A percentile compares a stretch with the other conserved stretches of the same genome.
Evolutionary conservation across 2,888 invertebrate genomes (phyloP).

Genomic region (Troilus luridus): DNA sequence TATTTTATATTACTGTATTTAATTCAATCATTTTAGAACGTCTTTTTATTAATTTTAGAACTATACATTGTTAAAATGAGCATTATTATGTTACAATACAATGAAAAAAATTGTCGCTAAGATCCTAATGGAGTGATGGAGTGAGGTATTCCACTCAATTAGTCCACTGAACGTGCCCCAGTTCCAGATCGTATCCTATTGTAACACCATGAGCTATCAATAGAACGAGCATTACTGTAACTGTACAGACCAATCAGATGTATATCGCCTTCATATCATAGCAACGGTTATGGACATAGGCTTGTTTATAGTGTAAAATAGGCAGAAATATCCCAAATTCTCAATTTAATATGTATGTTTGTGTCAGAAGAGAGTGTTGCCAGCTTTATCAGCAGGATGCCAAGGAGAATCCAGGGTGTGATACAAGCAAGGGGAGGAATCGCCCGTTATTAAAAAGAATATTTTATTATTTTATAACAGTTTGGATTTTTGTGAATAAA

Average conservation of each 20-base stretch:
- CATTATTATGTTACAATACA: neutral
- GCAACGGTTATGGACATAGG: neutral
- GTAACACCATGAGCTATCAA: neutral
- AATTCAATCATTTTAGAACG: no score
- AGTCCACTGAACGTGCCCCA: neutral
- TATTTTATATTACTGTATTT: no score
- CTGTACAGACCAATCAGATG: neutral
- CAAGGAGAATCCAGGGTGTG: no score
- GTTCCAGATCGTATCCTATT: neutral
- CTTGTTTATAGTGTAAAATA: neutral
- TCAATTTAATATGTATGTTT: no score
- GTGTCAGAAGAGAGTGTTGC: no score
- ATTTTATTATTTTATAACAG: no score
- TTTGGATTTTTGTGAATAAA: no score
- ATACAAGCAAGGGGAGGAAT: no score
- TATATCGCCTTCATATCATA: neutral
- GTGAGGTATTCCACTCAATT: neutral
- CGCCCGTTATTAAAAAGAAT: no score
- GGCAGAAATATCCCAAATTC: neutral
- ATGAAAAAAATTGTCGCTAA: neutral
- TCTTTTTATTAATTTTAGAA: no score
- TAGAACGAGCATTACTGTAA: neutral
- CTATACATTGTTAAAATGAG: no score
- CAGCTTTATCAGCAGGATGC: no score
- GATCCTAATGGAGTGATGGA: neutral